Conservation (phyloP, 2,113 vertebrate genomes). For the Ailuropoda melanoleuca region DNA sequence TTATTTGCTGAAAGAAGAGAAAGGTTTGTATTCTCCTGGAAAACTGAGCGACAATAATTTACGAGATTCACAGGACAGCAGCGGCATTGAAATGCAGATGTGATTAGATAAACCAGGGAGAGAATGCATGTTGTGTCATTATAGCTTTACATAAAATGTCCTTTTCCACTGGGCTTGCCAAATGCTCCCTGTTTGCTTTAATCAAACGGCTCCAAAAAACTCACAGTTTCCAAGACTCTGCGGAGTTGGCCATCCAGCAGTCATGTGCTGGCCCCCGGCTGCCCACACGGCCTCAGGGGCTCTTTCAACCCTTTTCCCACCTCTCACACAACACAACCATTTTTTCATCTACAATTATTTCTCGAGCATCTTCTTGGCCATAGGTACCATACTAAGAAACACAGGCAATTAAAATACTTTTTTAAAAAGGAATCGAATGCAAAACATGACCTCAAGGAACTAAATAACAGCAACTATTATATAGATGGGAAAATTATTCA, state of each 20-base stretch:
- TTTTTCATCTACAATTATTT: neutral
- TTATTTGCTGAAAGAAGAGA: conserved; percentile 9
- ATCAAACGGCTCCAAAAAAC: neutral
- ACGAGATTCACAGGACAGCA: neutral
- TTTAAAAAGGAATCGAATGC: neutral
- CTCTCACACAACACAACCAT: too few species aligned
- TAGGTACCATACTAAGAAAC: neutral
- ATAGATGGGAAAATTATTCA: neutral
- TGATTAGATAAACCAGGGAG: neutral
- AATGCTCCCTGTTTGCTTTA: neutral
- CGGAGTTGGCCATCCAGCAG: neutral
- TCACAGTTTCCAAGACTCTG: neutral
- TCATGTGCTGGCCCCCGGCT: too few species aligned
- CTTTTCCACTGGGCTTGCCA: neutral
- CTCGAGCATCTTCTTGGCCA: neutral
- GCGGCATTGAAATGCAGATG: neutral
- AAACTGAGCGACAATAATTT: neutral
- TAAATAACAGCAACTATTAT: neutral
- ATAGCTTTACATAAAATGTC: neutral
- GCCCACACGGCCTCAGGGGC: rapidly evolving
- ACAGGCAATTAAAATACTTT: neutral
- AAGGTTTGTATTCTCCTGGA: neutral
- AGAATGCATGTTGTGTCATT: neutral
- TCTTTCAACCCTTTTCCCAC: too few species aligned
- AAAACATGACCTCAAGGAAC: conserved; percentile 7